Percentiles rank a stretch among this genome's conserved stretches.
These are phyloP conservation scores for Hermatobates lingyangjiaoensis DNA, from an alignment of 1,140 invertebrate species.

Conservation along the genomic window DNA sequence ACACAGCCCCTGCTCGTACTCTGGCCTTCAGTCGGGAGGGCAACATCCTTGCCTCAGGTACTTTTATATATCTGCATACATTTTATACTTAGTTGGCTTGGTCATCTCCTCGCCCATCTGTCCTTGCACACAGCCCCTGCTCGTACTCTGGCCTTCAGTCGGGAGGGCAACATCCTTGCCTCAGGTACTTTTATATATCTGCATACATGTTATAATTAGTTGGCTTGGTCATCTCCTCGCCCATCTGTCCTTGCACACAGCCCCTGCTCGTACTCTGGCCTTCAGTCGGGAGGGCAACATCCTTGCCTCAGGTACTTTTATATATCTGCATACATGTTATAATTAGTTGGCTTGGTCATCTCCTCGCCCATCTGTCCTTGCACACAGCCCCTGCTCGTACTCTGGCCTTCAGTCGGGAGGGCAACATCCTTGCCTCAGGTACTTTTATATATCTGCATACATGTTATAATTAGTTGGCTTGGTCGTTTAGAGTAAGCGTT, in stretches of 20 bases:
- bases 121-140: constrained; percentile 58
- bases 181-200: constrained; percentile 40
- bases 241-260: constrained; percentile 54
- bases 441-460: constrained; percentile 17
- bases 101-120: constrained; percentile 63
- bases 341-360: constrained; percentile 68
- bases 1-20: constrained; percentile 58
- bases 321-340: too few species aligned
- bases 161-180: constrained; percentile 74
- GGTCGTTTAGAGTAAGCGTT: too few species aligned
- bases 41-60: constrained; percentile 66
- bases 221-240: constrained; percentile 71
- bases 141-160: constrained; percentile 68
- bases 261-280: constrained; percentile 56
- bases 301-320: constrained; percentile 50
- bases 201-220: too few species aligned
- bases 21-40: constrained; percentile 83
- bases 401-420: constrained; percentile 78
- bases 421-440: constrained; percentile 71
- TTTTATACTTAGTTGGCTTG: too few species aligned
- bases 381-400: constrained; percentile 65
- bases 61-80: too few species aligned
- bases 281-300: constrained; percentile 85
- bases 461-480: too few species aligned
- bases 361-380: constrained; percentile 56